phyloP scores from a whole-genome alignment of 2,797 vertebrate species.

The Argentina silus region DNA sequence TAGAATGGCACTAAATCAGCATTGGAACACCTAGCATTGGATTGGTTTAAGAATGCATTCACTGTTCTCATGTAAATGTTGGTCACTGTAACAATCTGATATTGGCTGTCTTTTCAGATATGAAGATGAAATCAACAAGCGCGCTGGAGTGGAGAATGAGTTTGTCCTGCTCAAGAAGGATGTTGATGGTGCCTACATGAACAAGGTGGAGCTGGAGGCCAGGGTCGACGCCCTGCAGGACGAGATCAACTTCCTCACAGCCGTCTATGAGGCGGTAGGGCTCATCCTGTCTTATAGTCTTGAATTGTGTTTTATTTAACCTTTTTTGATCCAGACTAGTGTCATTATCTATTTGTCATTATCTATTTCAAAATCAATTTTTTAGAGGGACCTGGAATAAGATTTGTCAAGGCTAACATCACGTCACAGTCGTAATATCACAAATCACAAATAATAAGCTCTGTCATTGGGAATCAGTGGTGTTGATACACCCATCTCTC shows the following conservation, averaged over 20 bases:
- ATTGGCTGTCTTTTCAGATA: constrained; percentile 76
- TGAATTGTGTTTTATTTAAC: too few species aligned
- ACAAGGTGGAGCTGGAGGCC: constrained; percentile 88
- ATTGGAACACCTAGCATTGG: not conserved
- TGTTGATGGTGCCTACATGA: constrained; percentile 87
- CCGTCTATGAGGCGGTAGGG: constrained; percentile 85
- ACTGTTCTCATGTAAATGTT: not conserved
- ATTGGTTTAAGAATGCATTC: not conserved
- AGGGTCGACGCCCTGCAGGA: constrained; percentile 75
- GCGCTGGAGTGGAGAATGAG: constrained; percentile 89
- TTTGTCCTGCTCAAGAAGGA: constrained; percentile 98
- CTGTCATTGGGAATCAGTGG: too few species aligned
- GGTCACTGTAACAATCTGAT: not conserved
- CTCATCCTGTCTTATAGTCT: constrained; percentile 15
- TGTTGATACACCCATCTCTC: too few species aligned
- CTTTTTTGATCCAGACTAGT: too few species aligned
- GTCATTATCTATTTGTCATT: too few species aligned
- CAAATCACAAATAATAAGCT: too few species aligned
- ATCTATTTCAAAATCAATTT: too few species aligned
- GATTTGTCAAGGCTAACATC: too few species aligned
- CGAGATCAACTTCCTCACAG: constrained; percentile 81
- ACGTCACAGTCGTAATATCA: too few species aligned
- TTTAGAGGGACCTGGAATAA: too few species aligned
- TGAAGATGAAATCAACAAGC: constrained; percentile 96
- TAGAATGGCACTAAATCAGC: too few species aligned